Base-by-base conservation (phyloP, 2,113 vertebrate genomes). In the Microcebus tavaratra region DNA sequence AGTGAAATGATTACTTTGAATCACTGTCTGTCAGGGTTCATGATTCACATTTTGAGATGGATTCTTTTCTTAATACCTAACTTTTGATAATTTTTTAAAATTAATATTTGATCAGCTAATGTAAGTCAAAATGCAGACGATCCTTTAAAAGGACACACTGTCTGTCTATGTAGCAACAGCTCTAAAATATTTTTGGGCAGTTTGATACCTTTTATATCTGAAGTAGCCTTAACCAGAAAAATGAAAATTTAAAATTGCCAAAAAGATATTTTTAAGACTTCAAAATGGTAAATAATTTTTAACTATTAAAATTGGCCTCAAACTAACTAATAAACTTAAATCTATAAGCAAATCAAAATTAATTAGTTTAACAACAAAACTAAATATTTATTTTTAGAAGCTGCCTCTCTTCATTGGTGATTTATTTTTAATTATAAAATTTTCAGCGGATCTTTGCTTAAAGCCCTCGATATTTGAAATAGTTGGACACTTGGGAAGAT, bases 61-160 rank as follows among this genome's bases (percentile, higher is more conserved):
- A 94, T 98, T 98, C 93, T 98, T 98, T 98, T 98, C 98, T 98
- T 98, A 98, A 98, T 98, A 97, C 88, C 92, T 98, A 97, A 94
- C 98, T 98, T 99, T 98, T 98, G 97, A 98, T 98, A 99, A 96
- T 97, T 98, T 98, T 98, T 98, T 97, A 92, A 98, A 95, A 90
- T 95, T 96, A 96, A 53, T 98, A 97, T 97, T 97, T 96, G 93
- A 96, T 95, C 97, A 97, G 88, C 87, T 97, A 97, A 94, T 98
- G 45, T 93, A 97, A 93, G 96, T 98, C 88, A 94, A 98, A 98
- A 88, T 94, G 82, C 79, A 97, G 79, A 95, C 3, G 59, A 11
- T 98, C 96, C 96, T 98, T 98, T 98, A 97, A 88, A 98, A 98
- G 97, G 92, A 97, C 91, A 83, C 59, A 63, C 50, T 96, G 75